Percentiles rank a stretch among this genome's conserved stretches.
Conservation (phyloP, 2,797 vertebrate genomes). For the Champsocephalus esox region DNA sequence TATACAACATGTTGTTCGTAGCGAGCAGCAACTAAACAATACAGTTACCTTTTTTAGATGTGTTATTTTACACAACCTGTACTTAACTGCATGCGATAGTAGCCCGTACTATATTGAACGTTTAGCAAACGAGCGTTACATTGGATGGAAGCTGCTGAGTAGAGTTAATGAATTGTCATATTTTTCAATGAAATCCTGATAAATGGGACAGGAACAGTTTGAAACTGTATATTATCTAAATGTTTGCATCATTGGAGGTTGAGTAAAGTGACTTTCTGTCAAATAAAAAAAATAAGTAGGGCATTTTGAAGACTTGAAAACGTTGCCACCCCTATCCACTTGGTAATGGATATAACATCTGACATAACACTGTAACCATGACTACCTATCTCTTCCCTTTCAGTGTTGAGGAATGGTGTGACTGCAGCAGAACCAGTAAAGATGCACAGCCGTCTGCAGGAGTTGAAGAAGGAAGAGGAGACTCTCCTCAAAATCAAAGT, state of each 20-base stretch:
- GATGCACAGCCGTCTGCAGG: slow-evolving; percentile 89
- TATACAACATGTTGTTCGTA: slow-evolving; percentile 11
- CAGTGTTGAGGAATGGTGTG: slow-evolving; percentile 80
- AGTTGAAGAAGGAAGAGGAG: slow-evolving; percentile 90
- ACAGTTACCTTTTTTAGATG: neutral
- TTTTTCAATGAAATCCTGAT: neutral
- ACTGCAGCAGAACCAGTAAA: slow-evolving; percentile 61
- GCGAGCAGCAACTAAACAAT: slow-evolving; percentile 10
- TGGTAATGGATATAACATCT: neutral
- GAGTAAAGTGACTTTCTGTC: neutral
- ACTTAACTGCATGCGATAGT: neutral
- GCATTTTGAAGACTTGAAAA: neutral
- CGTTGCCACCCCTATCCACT: neutral
- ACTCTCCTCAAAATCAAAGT: slow-evolving; percentile 90
- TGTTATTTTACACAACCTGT: neutral
- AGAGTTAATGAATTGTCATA: neutral
- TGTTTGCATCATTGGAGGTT: neutral
- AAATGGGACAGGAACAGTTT: neutral
- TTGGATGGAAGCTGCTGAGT: neutral
- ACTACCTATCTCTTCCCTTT: neutral
- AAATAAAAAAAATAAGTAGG: neutral
- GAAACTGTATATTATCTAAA: neutral
- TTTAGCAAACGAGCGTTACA: neutral
- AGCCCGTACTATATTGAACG: neutral
- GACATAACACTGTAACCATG: neutral